Conservation (phyloP, 2,113 vertebrate genomes). For the Sturnira hondurensis region DNA sequence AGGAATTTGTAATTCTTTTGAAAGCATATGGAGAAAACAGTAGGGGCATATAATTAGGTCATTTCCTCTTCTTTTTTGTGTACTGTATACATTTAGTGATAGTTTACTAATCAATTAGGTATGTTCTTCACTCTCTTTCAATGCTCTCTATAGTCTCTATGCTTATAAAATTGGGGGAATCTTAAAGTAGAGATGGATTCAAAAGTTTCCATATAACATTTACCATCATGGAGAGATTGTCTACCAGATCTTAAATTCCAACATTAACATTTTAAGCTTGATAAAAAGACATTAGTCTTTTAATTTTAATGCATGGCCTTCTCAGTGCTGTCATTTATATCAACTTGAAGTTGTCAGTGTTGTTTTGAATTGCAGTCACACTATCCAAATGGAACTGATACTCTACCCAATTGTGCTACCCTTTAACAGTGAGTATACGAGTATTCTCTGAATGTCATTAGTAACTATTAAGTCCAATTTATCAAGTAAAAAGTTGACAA, state of each 20-base stretch:
- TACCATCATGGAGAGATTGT: not conserved
- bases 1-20: not conserved
- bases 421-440: not conserved
- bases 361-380: conserved; percentile 2
- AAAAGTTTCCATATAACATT: not conserved
- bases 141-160: not conserved
- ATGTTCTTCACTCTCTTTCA: not conserved
- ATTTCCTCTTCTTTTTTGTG: not conserved
- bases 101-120: not conserved
- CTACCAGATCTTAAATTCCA: not conserved
- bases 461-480: not conserved
- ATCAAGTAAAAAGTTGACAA: not conserved
- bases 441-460: conserved; percentile 4
- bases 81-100: not conserved
- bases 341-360: conserved; percentile 20
- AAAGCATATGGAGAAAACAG: not conserved
- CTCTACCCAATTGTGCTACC: not conserved
- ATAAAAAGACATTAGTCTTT: not conserved
- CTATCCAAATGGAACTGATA: not conserved
- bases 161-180: not conserved
- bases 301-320: not conserved
- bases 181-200: not conserved
- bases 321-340: not conserved
- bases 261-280: not conserved
- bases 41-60: not conserved